Base-by-base conservation (phyloP, 1,140 invertebrate species). In the Temnothorax nylanderi region DNA sequence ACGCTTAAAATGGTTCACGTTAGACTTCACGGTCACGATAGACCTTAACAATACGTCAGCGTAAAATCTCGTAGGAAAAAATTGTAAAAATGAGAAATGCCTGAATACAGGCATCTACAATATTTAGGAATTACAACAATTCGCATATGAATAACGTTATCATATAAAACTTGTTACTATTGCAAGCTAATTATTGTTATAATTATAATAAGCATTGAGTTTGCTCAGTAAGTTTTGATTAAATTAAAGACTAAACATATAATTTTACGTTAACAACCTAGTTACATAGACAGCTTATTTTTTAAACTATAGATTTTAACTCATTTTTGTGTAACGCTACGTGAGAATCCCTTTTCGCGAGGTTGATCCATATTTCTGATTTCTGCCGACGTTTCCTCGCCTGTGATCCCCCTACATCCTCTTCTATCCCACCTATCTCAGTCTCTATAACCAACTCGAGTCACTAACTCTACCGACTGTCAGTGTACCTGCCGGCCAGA, bases 401-500 rank as follows among this genome's bases (percentile, higher is more conserved):
- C 13, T 44, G 26, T 32, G n/a, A 44, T 65, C 7, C 62, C 34
- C 34, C 26, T 26, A 11, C 47, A 21, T 13, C 47, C 21, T 32
- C 11, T 56, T 41, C 54, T 37, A 85, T 77, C 58, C 41, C 67
- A 71, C 3, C 13, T 26, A 51, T 54, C 51, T 77, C 56, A 7
- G 56, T 44, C 41, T 47, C 32, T 47, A 69, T 54, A 58, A 26
- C 58, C 64, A 56, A 71, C 58, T n/a, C 78, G 77, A 88, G 62
- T 78, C 77, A 65, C 76, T 56, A 85, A 81, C 78, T 89, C 72
- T 84, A 69, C 78, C 85, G 78, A 87, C 85, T 91, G 89, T 90
- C 90, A 80, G 78, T 90, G 89, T 92, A 90, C 87, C 89, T 91
- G 89, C 91, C 89, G 87, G 41, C 90, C 87, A 89, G 90, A 92